Percentiles rank a stretch among this genome's conserved stretches.
These are phyloP conservation scores for Elephas maximus DNA, from an alignment of 2,113 vertebrate genomes.

Conservation along the genomic window DNA sequence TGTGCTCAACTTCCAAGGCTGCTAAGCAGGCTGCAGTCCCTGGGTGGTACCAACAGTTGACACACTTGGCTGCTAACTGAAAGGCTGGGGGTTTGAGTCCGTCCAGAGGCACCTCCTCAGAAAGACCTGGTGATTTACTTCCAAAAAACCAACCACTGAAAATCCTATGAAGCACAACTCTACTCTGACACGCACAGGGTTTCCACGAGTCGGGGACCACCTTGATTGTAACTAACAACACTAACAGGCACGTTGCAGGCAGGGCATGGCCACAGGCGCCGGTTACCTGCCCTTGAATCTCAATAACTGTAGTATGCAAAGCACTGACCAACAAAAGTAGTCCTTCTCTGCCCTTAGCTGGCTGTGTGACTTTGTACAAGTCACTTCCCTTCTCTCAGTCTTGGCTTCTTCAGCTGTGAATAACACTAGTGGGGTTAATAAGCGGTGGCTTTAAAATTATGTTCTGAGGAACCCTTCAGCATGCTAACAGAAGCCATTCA, in stretches of 20 bases:
- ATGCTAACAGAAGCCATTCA: not conserved
- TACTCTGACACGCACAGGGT: not conserved
- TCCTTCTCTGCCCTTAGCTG: not conserved
- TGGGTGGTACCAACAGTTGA: not conserved
- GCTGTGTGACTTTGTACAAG: slow-evolving; percentile 36
- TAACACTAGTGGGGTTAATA: not conserved
- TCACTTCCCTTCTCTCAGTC: slow-evolving; percentile 41
- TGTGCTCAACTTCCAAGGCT: fast-evolving
- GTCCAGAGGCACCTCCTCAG: not conserved
- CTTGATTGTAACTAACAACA: not conserved
- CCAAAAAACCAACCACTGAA: not conserved
- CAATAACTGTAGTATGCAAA: fast-evolving
- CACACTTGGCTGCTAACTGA: not conserved
- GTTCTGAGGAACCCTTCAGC: not conserved
- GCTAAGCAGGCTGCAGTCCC: no score
- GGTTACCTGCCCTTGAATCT: not conserved
- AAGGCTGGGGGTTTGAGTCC: not conserved
- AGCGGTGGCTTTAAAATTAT: not conserved
- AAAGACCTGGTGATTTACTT: not conserved
- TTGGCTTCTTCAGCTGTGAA: not conserved
- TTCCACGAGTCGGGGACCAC: not conserved
- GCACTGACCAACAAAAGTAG: no score
- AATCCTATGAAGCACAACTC: not conserved
- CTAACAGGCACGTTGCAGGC: fast-evolving
- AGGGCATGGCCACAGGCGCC: not conserved